These are phyloP conservation scores for Maniola jurtina DNA, from an alignment of 1,140 invertebrate species.

Conservation along the genomic window DNA sequence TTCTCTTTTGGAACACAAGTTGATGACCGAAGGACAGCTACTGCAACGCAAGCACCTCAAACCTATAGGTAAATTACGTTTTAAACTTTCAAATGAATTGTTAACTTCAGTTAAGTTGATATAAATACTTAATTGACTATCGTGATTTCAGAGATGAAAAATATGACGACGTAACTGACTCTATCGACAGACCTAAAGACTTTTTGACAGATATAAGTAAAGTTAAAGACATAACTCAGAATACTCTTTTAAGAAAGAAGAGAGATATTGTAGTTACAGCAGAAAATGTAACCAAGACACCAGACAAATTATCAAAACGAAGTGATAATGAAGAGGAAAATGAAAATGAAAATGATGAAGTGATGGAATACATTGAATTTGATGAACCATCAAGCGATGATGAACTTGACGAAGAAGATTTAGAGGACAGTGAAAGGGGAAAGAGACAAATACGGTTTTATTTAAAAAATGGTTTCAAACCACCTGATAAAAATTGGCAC, in stretches of 20 bases:
- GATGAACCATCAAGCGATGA: constrained; percentile 30
- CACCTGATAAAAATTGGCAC: constrained; percentile 47
- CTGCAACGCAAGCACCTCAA: constrained; percentile 61
- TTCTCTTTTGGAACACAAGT: constrained; percentile 80
- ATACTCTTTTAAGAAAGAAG: constrained; percentile 52
- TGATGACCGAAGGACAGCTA: constrained; percentile 64
- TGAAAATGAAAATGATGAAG: constrained; percentile 38
- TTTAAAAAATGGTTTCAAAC: constrained; percentile 60
- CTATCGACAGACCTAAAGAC: constrained; percentile 59
- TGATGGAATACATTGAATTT: constrained; percentile 60
- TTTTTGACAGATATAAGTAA: constrained; percentile 55
- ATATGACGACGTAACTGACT: constrained; percentile 59
- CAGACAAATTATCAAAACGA: constrained; percentile 47
- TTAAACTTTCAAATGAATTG: constrained; percentile 15
- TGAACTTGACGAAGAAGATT: constrained; percentile 40
- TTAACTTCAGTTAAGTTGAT: neutral
- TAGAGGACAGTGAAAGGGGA: constrained; percentile 62
- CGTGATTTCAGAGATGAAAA: constrained; percentile 67
- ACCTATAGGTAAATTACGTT: constrained; percentile 72
- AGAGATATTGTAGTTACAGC: constrained; percentile 39
- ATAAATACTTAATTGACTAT: constrained; percentile 39
- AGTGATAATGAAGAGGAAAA: constrained; percentile 38
- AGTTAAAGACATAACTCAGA: constrained; percentile 44
- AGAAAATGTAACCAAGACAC: constrained; percentile 27
- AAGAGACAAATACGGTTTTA: constrained; percentile 74